Evolutionary conservation across 2,797 vertebrate species (phyloP).

Genomic region (Emys orbicularis): DNA sequence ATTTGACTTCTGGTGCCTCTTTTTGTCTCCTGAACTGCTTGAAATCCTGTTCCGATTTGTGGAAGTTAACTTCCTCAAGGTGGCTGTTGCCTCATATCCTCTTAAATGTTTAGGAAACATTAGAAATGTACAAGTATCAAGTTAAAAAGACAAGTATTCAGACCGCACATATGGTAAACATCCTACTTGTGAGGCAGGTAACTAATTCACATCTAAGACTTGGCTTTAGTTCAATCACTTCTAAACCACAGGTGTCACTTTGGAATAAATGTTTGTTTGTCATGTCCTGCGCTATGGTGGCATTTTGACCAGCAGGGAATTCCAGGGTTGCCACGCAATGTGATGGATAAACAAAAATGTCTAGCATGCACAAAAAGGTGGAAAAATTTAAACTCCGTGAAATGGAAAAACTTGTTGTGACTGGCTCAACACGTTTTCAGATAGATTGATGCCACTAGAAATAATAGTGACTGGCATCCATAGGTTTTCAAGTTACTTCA

Average conservation of each 20-base stretch:
- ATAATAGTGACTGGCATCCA: neutral
- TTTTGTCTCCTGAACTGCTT: neutral
- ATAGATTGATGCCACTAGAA: neutral
- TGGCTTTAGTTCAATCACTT: neutral
- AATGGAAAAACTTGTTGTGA: neutral
- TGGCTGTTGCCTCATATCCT: neutral
- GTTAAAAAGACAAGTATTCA: slow-evolving; percentile 4
- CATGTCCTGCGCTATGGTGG: slow-evolving; percentile 1
- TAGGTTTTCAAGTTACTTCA: neutral
- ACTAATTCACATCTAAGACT: neutral
- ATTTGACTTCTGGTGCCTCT: neutral
- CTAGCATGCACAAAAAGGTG: neutral
- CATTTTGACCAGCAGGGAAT: neutral
- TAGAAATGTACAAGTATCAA: neutral
- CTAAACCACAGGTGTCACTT: slow-evolving; percentile 15
- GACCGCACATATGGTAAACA: neutral
- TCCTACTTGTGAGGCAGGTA: slow-evolving; percentile 36
- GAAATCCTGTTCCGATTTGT: neutral
- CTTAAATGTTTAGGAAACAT: neutral
- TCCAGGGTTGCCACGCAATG: neutral
- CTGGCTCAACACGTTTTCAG: neutral
- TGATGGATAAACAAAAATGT: neutral
- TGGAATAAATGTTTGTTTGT: slow-evolving; percentile 32
- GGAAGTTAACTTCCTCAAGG: neutral
- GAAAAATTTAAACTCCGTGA: neutral